Base-by-base conservation (phyloP, 2,797 vertebrate species). In the Tadarida brasiliensis region DNA sequence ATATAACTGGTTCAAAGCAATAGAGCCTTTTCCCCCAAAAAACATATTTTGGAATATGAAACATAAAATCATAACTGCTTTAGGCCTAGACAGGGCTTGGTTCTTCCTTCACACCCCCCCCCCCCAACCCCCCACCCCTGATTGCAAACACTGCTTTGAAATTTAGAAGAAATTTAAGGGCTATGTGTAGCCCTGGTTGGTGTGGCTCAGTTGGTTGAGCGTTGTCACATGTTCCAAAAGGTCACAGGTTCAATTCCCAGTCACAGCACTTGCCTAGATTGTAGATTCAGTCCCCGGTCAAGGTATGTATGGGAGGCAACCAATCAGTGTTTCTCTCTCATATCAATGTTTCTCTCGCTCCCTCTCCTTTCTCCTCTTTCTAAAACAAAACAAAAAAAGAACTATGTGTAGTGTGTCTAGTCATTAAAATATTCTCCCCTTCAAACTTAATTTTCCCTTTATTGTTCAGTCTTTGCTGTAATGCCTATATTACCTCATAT, bases 341-440 rank as follows among this genome's bases (percentile, higher is more conserved):
- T 44, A 7, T 44, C 39, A 44, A 4, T 44, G 30, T 65, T 65
- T 65, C 63, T 65, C 63, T 59, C 20, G 30, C 12, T 63, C 30
- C 28, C 30, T 65, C 63, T n/a, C 30, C 63, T 7, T 1, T 65
- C 7, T 30, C n/a, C 30, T 65, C 59, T 63, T 16, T 67, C 65
- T 67, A 67, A n/a, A 67, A 33, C 30, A 67, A 59, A 57, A 22
- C 20, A 67, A 67, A 16, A 67, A n/a, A 76, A 87, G 83, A 80
- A 82, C 17, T 71, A 6, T 44, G 19, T 85, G 11, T 61, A 87
- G 11, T 73, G 12, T 30, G 0, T 76, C 24, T 51, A 80, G 67
- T 85, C 22, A 17, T 65, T 91, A 77, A 89, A 61, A 80, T 94
- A 86, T 57, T 87, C 51, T 91, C 10, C 26, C 39, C 74, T 35